These are phyloP conservation scores for Euphonia xanthogaster DNA, from an alignment of 2,797 vertebrate genomes.

Conservation along the genomic window DNA sequence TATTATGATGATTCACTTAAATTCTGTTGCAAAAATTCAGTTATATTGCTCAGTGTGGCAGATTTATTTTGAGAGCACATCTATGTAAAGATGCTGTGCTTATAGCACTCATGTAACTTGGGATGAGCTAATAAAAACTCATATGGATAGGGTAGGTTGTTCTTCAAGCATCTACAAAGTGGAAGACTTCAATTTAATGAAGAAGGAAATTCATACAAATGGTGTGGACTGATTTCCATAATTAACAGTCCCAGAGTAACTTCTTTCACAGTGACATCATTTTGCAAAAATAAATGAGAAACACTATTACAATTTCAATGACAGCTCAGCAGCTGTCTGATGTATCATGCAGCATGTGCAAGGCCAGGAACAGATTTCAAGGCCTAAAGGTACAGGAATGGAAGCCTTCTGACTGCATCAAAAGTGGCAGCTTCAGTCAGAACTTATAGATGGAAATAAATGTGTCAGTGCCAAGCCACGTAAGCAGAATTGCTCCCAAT, in stretches of 20 bases:
- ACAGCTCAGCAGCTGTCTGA: not conserved
- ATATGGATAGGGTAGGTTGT: not conserved
- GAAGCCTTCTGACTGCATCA: not conserved
- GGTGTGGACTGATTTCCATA: not conserved
- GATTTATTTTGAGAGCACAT: constrained; percentile 22
- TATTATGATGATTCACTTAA: not conserved
- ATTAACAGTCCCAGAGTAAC: not conserved
- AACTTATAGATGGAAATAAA: not conserved
- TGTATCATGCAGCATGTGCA: not conserved
- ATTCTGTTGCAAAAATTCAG: not conserved
- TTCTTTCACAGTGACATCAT: not conserved
- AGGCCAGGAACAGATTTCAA: not conserved
- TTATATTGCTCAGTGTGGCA: not conserved
- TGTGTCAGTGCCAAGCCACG: not conserved
- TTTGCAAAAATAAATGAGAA: not conserved
- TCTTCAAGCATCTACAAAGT: not conserved
- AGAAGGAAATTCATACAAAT: constrained; percentile 22
- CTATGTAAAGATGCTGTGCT: not conserved
- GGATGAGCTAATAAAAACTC: not conserved
- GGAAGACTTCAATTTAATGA: not conserved
- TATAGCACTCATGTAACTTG: not conserved
- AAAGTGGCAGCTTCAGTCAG: not conserved
- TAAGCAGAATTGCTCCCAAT: not conserved
- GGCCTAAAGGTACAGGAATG: not conserved
- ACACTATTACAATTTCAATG: not conserved